Evolutionary conservation across 2,113 vertebrate genomes (phyloP), one percentile per base, ranked within the genome.

Genomic region (Leucoraja erinaceus): DNA sequence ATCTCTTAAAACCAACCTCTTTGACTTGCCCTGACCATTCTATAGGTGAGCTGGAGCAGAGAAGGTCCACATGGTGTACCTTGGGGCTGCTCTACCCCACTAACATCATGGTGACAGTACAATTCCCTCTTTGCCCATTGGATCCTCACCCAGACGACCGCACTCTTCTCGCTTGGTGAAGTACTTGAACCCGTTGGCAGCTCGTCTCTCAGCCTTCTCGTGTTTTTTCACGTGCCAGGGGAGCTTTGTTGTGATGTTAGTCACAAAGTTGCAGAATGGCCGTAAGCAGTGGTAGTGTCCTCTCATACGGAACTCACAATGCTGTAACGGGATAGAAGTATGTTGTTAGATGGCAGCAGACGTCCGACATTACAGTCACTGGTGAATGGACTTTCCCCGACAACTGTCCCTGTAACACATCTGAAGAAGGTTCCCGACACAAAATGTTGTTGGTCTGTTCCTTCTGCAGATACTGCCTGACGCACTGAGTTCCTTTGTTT

Each of bases 171-270:
- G 95, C 96, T 99, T 99, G 95, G 99, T 99, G 94, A 99, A 99
- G 94, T 99, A 99, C 94, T 98, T 99, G 96, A 99, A 99, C 31
- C 99, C 99, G 0, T 99, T 99, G 95, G 98, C 98, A 0, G 98
- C 99, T 5, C 99, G 97, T 28, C 99, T 96, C 95, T 99, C 99
- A 0, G 99, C 99, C 94, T 99, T 99, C 97, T 99, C 99, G 0
- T 99, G 99, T 94, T 99, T 99, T 94, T 99, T 99, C 94, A 99
- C 94, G 25, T 99, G 99, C 99, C 99, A 99, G 0, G 99, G 99
- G 94, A 99, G 97, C 95, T 99, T 99, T 95, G 99, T 99, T 95
- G 98, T 99, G 96, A 99, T 99, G 97, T 99, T 99, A 93, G 99
- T 99, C 94, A 99, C 98, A 0, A 99, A 99, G 96, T 94, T 98